Conservation (phyloP, 2,888 invertebrate species). For the Dinocampus coccinellae region DNA sequence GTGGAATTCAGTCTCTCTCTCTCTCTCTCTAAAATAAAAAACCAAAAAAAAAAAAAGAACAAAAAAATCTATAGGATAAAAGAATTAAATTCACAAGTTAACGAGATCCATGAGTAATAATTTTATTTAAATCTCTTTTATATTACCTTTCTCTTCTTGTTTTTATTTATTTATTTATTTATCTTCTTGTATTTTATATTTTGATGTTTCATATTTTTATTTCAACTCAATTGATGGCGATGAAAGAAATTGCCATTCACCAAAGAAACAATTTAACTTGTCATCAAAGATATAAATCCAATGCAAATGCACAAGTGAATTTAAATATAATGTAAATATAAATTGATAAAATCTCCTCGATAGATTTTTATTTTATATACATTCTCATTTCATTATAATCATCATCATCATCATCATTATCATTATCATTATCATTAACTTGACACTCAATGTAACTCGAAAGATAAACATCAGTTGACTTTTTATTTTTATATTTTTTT, state of each 20-base stretch:
- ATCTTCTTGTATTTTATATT: background rate
- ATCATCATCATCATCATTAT: background rate
- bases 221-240: background rate
- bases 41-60: constrained; percentile 12
- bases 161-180: background rate
- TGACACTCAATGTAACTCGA: background rate
- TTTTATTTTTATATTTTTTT: too few relatives aligned
- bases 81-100: constrained; percentile 25
- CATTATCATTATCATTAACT: background rate
- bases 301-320: background rate
- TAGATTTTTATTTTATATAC: background rate
- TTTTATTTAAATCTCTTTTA: background rate
- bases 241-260: background rate
- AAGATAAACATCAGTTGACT: constrained; percentile 1
- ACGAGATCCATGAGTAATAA: constrained; percentile 18
- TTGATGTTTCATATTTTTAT: too few relatives aligned
- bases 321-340: background rate
- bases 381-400: background rate
- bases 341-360: background rate
- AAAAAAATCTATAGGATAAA: background rate
- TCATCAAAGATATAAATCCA: background rate
- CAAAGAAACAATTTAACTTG: background rate
- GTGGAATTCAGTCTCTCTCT: background rate
- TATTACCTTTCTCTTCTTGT: background rate
- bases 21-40: constrained; percentile 8